phyloP scores from a whole-genome alignment of 2,113 vertebrate genomes.

The Leptocoma aspasia region DNA sequence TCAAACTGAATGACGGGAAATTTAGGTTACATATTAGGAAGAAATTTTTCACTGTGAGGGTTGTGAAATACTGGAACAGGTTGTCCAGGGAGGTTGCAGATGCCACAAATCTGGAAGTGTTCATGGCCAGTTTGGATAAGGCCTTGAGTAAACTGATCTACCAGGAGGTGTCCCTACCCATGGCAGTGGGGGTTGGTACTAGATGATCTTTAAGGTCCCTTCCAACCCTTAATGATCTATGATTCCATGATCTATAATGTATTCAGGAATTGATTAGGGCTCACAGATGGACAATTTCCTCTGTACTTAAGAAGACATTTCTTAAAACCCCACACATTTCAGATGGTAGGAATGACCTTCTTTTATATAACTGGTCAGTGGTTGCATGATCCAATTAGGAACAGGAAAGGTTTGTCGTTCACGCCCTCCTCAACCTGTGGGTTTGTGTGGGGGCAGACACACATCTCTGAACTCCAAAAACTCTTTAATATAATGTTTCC shows the following conservation, averaged over 20 bases:
- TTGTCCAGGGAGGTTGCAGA: background rate
- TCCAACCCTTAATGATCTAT: background rate
- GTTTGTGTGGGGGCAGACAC: background rate
- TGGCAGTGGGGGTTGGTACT: background rate
- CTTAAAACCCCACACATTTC: background rate
- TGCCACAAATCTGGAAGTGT: background rate
- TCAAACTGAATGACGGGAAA: background rate
- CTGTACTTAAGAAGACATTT: background rate
- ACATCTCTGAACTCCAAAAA: background rate
- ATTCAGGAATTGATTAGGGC: background rate
- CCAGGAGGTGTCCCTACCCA: background rate
- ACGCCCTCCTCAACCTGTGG: background rate
- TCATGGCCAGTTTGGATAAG: background rate
- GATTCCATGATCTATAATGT: background rate
- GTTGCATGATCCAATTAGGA: background rate
- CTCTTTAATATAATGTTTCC: background rate
- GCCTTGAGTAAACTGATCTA: background rate
- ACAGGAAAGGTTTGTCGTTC: background rate
- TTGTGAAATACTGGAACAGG: background rate
- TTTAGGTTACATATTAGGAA: background rate
- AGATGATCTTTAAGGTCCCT: background rate
- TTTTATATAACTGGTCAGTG: background rate
- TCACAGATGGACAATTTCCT: background rate
- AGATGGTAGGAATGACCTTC: background rate
- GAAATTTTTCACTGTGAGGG: background rate